phyloP scores from a whole-genome alignment of 2,888 invertebrate genomes.

The Bursaphelenchus okinawaensis region DNA sequence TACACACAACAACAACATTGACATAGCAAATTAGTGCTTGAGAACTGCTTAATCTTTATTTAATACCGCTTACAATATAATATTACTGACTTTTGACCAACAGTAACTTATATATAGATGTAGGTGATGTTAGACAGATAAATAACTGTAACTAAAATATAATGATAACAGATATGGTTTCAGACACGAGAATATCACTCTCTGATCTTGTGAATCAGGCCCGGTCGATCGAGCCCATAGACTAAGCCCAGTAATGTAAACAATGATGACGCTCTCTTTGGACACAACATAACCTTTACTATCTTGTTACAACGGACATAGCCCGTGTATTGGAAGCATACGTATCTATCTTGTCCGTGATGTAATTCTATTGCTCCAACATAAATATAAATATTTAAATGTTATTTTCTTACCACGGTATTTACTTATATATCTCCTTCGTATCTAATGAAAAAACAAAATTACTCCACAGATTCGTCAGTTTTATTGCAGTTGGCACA shows the following conservation, averaged over 20 bases:
- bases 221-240: not conserved
- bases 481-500: too few species aligned
- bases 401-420: too few species aligned
- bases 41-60: not conserved
- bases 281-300: not conserved
- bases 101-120: too few species aligned
- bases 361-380: not conserved
- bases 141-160: too few species aligned
- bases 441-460: too few species aligned
- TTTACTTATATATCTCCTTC: too few species aligned
- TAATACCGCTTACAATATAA: not conserved
- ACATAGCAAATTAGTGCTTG: not conserved
- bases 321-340: not conserved
- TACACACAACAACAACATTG: not conserved
- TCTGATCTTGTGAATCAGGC: not conserved
- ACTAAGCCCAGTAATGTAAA: not conserved
- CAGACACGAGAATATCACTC: not conserved
- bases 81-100: not conserved
- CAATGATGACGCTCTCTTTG: not conserved
- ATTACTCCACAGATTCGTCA: too few species aligned
- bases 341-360: not conserved
- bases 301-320: not conserved
- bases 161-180: too few species aligned
- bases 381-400: too few species aligned
- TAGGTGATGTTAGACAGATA: too few species aligned